Conservation (phyloP, 2,113 vertebrate species). For the Hemichromis elongatus region DNA sequence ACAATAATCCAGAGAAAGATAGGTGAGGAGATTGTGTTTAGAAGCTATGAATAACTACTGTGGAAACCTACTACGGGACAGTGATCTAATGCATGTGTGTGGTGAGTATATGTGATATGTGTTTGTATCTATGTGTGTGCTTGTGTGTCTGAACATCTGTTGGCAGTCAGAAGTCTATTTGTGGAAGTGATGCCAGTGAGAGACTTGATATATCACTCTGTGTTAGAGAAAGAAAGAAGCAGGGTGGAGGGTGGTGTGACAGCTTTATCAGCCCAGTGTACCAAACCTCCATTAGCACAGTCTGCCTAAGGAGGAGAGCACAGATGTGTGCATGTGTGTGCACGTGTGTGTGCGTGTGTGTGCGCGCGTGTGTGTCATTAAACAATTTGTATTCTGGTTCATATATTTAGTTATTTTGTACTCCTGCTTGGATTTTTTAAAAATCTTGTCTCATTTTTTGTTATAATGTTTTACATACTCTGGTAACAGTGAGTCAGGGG, state of each 20-base stretch:
- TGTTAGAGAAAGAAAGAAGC: constrained; percentile 6
- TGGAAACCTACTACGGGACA: not conserved
- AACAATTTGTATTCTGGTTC: not conserved
- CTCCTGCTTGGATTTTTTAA: not conserved
- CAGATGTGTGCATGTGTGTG: not conserved
- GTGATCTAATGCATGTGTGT: constrained; percentile 4
- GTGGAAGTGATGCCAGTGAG: constrained; percentile 20
- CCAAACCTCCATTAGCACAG: constrained; percentile 35
- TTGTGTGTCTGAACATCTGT: not conserved
- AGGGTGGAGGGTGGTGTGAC: constrained; percentile 4
- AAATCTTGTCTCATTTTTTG: not conserved
- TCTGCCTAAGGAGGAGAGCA: constrained; percentile 8
- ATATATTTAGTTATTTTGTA: not conserved
- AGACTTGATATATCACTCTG: constrained; percentile 38
- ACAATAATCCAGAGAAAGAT: not conserved
- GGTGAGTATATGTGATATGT: not conserved
- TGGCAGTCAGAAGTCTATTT: constrained; percentile 17
- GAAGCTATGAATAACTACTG: constrained; percentile 31
- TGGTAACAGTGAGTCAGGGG: not conserved
- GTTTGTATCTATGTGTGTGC: not conserved
- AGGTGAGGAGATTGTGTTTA: constrained; percentile 11
- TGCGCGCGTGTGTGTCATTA: not conserved
- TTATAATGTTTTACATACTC: not conserved
- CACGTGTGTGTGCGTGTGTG: not conserved
- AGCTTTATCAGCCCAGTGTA: constrained; percentile 40